These are phyloP conservation scores for Isichthys henryi DNA, from an alignment of 2,113 vertebrate genomes.

Conservation along the genomic window DNA sequence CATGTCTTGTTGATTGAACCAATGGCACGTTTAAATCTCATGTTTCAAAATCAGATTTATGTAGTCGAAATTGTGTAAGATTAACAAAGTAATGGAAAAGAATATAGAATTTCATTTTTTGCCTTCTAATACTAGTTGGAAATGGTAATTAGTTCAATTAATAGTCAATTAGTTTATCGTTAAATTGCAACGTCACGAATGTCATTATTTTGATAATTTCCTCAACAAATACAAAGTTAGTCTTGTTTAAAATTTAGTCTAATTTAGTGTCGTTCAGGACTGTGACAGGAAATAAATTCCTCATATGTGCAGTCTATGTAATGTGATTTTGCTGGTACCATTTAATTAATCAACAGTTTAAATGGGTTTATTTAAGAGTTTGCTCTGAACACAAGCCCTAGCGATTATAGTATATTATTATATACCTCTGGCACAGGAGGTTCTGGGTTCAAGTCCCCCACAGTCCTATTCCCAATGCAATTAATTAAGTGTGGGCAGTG, in stretches of 20 bases:
- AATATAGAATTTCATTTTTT: background rate
- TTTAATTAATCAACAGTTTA: background rate
- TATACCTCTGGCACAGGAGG: no score
- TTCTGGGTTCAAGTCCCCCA: no score
- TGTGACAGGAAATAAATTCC: background rate
- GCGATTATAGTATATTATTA: no score
- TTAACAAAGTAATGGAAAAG: background rate
- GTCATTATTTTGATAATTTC: background rate
- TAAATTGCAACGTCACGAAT: background rate
- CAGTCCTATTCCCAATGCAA: no score
- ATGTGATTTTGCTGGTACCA: background rate
- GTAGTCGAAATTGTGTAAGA: background rate
- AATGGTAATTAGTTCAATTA: background rate
- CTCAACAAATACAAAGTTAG: background rate
- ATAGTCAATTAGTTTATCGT: background rate
- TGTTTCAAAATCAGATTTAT: background rate
- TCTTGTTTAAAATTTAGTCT: background rate
- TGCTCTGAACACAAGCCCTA: no score
- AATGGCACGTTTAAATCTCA: background rate
- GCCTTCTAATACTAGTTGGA: background rate
- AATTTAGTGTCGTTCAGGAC: background rate
- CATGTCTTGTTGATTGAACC: background rate
- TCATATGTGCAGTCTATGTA: background rate
- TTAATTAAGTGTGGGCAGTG: no score
- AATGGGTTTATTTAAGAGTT: background rate